Conservation (phyloP, 1,140 invertebrate species). For the Coelopa frigida region DNA sequence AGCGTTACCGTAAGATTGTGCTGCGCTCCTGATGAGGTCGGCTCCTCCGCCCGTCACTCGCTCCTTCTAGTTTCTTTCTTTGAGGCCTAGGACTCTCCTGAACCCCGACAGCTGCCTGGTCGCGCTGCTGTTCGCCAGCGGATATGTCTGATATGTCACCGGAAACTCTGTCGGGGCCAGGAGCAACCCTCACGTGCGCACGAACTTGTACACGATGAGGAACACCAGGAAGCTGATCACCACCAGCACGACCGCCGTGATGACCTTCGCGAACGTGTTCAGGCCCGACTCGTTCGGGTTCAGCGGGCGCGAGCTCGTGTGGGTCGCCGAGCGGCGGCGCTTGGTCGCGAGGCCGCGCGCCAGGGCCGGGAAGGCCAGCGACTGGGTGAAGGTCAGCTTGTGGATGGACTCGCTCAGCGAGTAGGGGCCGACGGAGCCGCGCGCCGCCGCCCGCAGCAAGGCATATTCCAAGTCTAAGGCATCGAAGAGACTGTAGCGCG, state of each 20-base stretch:
- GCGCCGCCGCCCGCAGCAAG: conserved; percentile 56
- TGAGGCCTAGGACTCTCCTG: conserved; percentile 38
- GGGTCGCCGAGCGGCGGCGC: conserved; percentile 51
- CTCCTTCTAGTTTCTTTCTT: conserved; percentile 30
- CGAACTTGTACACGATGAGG: conserved; percentile 67
- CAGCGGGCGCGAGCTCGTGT: conserved; percentile 47
- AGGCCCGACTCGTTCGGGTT: conserved; percentile 57
- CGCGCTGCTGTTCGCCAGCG: conserved; percentile 15
- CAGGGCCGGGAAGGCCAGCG: conserved; percentile 63
- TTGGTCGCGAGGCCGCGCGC: conserved; percentile 62
- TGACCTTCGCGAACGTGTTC: conserved; percentile 62
- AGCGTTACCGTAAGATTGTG: too few species aligned
- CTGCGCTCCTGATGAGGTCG: too few species aligned
- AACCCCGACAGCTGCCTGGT: conserved; percentile 37
- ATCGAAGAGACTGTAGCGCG: conserved; percentile 61
- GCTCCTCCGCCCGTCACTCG: conserved; percentile 12
- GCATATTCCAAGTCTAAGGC: conserved; percentile 64
- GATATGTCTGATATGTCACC: conserved; percentile 39
- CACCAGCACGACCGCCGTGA: conserved; percentile 62
- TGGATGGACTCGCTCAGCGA: conserved; percentile 64
- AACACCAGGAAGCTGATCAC: conserved; percentile 66
- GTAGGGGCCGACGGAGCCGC: conserved; percentile 64
- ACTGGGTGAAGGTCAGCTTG: conserved; percentile 69
- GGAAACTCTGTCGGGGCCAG: conserved; percentile 52
- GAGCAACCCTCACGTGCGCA: conserved; percentile 67